Conservation (phyloP, 2,113 vertebrate species). For the Ochotona curzoniae region DNA sequence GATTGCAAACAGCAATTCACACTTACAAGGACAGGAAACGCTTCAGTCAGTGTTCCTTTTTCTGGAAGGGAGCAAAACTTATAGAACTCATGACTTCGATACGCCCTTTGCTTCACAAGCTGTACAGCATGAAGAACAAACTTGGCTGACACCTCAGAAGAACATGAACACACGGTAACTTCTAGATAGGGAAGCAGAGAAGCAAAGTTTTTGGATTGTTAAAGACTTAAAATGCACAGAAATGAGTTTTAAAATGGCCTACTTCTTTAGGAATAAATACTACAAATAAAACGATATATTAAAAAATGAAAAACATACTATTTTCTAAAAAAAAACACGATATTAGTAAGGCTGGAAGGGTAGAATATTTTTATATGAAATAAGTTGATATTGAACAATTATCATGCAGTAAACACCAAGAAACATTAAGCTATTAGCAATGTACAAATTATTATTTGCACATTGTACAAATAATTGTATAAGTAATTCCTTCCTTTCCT, state of each 20-base stretch:
- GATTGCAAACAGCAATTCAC: background rate
- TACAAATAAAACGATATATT: background rate
- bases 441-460: background rate
- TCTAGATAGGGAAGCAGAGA: constrained; percentile 85
- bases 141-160: constrained; percentile 95
- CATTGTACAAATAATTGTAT: too few species aligned
- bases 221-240: background rate
- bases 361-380: background rate
- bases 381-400: background rate
- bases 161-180: constrained; percentile 94
- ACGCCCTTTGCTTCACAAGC: constrained; percentile 95
- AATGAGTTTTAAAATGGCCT: background rate
- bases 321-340: constrained; percentile 14
- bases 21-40: constrained; percentile 96
- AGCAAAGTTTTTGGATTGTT: background rate
- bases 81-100: constrained; percentile 98
- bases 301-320: background rate
- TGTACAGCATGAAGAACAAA: constrained; percentile 98
- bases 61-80: constrained; percentile 97
- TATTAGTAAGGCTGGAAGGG: background rate
- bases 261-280: background rate
- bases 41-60: constrained; percentile 94
- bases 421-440: background rate
- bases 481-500: background rate
- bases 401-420: background rate